Percentiles rank a stretch among this genome's conserved stretches.
Conservation (phyloP, 2,888 invertebrate genomes). For the Sycophila texana region DNA sequence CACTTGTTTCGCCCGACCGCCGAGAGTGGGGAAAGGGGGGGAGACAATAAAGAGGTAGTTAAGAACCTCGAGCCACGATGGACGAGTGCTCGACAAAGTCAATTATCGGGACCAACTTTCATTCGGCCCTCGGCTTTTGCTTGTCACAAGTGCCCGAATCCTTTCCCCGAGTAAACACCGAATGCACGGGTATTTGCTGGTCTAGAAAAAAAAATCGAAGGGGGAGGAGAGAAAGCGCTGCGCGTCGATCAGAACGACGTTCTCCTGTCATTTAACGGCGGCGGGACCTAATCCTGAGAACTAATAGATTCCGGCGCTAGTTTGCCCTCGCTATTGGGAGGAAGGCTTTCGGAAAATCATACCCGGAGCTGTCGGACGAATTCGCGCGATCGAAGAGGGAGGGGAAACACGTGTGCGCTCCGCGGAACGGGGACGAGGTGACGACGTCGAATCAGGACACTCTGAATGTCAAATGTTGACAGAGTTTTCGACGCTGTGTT, state of each 20-base stretch:
- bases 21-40: slow-evolving; percentile 13
- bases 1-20: slow-evolving; percentile 29
- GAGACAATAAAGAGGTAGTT: slow-evolving; percentile 61
- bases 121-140: slow-evolving; percentile 5
- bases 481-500: too few species aligned
- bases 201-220: neutral
- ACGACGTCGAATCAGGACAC: too few species aligned
- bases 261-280: slow-evolving; percentile 14
- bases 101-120: slow-evolving; percentile 59
- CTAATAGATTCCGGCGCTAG: slow-evolving; percentile 30
- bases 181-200: too few species aligned
- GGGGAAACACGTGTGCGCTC: too few species aligned
- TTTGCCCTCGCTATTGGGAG: neutral
- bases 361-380: too few species aligned
- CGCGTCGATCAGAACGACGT: slow-evolving; percentile 17
- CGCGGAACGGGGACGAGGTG: too few species aligned
- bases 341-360: slow-evolving; percentile 21
- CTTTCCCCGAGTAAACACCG: neutral
- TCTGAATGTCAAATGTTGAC: too few species aligned
- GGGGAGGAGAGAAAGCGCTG: neutral
- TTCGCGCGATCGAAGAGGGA: too few species aligned
- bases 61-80: slow-evolving; percentile 56
- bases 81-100: slow-evolving; percentile 58
- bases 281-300: slow-evolving; percentile 31
- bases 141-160: slow-evolving; percentile 25